Evolutionary conservation across 2,797 vertebrate genomes (phyloP), one percentile per base, ranked within the genome.

Genomic region (Graptemys geographica): DNA sequence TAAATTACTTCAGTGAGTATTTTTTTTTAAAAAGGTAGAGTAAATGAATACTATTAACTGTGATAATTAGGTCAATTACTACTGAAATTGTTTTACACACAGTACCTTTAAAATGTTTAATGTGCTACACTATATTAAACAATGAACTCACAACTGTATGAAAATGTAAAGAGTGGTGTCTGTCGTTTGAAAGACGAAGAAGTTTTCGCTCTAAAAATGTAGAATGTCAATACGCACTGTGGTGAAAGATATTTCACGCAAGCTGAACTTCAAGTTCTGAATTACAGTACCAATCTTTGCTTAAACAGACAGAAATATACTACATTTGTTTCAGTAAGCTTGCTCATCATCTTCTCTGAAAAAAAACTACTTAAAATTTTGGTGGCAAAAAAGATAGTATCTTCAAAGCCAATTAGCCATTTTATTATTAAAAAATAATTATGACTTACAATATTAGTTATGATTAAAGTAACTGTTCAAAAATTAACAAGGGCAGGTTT

Each of bases 1-100:
- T 90, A 87, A 95, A 44, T 84, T 86, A 83, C 83, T 88, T 72
- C 47, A 93, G 27, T 47, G 41, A n/a, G 0, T 81, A 11, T 84
- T 90, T 6, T 88, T 88, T 94, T 93, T 53, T 74, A 89, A 55
- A 81, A 56, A 87, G 6, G n/a, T 83, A 88, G 11, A 83, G 15
- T 78, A 96, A 97, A 91, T 95, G 11, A 95, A 13, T 69, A 86
- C 8, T 25, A 87, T 84, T 92, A 91, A 96, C 94, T 33, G 51
- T 88, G 95, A 37, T 92, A 95, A 84, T 91, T 92, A 86, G 69
- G 83, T 74, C 65, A 91, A 94, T 56, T 37, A 76, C 47, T 87
- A 81, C 0, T 85, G 19, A 92, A 89, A 81, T 87, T 47, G 9
- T 44, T 23, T 57, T 87, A 90, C 82, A 90, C 49, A 51, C 91